A percentile compares a stretch with the other conserved stretches of the same genome.
Conservation (phyloP, 2,888 invertebrate species). For the Laspeyria flexula region DNA sequence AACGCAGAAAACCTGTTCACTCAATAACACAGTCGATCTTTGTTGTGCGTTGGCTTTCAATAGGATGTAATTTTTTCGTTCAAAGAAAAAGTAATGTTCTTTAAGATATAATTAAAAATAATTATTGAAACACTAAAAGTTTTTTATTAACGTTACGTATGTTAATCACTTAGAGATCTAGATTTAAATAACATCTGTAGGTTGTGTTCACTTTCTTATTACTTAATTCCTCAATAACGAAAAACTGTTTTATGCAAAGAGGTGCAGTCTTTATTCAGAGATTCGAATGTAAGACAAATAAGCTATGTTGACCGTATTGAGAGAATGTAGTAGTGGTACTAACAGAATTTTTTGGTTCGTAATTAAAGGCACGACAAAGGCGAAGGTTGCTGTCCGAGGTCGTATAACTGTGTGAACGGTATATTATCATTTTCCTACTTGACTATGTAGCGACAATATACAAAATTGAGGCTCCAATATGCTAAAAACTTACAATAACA, state of each 20-base stretch:
- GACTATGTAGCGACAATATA: constrained; percentile 18
- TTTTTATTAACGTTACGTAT: no score
- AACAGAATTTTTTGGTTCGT: constrained; percentile 52
- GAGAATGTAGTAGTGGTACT: constrained; percentile 17
- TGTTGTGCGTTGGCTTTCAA: background rate
- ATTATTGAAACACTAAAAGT: no score
- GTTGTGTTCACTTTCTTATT: no score
- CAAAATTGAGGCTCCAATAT: background rate
- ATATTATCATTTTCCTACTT: constrained; percentile 46
- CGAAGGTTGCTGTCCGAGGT: constrained; percentile 71
- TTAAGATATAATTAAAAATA: no score
- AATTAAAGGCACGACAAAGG: constrained; percentile 62
- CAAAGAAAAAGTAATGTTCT: background rate
- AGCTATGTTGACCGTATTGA: background rate
- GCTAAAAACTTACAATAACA: no score
- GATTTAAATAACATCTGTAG: no score
- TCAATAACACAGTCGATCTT: background rate
- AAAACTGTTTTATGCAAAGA: no score
- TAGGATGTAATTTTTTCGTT: background rate
- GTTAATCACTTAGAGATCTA: no score
- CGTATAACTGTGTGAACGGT: constrained; percentile 67
- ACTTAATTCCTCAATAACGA: no score
- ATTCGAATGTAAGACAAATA: no score
- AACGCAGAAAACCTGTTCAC: constrained; percentile 22
- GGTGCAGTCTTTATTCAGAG: background rate